Percentiles rank a stretch among this genome's conserved stretches.
These are phyloP conservation scores for Hesperophylax magnus DNA, from an alignment of 1,140 invertebrate genomes.

Conservation along the genomic window DNA sequence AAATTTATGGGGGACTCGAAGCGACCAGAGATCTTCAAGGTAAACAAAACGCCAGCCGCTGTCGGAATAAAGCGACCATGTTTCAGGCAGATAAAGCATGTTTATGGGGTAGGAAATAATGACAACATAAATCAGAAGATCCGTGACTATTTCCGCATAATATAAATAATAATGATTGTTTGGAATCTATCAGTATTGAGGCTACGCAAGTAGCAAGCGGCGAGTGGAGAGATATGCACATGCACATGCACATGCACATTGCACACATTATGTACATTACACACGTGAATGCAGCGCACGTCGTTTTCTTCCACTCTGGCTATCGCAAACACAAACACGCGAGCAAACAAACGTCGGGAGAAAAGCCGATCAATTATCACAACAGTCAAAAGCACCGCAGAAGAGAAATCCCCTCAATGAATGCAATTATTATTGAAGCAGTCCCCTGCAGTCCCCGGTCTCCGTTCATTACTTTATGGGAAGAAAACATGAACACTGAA, in stretches of 20 bases:
- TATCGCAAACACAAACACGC: not conserved
- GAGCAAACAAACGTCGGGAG: too few species aligned
- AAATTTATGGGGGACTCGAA: not conserved
- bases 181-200: not conserved
- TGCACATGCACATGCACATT: too few species aligned
- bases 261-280: too few species aligned
- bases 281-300: too few species aligned
- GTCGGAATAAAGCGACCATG: not conserved
- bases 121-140: not conserved
- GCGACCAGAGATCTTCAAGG: not conserved
- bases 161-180: not conserved
- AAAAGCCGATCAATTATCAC: too few species aligned
- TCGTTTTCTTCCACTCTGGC: not conserved
- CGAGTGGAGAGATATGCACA: too few species aligned
- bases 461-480: too few species aligned
- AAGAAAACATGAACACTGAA: too few species aligned
- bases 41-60: not conserved
- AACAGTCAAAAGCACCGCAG: not conserved
- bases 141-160: conserved; percentile 15
- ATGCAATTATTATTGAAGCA: too few species aligned
- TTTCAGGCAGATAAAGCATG: not conserved
- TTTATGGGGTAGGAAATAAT: not conserved
- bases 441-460: too few species aligned
- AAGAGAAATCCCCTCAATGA: not conserved
- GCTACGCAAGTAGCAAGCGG: not conserved